Percentiles rank a stretch among this genome's conserved stretches.
phyloP scores from a whole-genome alignment of 2,888 invertebrate species.

The Lamellibrachia columna region DNA sequence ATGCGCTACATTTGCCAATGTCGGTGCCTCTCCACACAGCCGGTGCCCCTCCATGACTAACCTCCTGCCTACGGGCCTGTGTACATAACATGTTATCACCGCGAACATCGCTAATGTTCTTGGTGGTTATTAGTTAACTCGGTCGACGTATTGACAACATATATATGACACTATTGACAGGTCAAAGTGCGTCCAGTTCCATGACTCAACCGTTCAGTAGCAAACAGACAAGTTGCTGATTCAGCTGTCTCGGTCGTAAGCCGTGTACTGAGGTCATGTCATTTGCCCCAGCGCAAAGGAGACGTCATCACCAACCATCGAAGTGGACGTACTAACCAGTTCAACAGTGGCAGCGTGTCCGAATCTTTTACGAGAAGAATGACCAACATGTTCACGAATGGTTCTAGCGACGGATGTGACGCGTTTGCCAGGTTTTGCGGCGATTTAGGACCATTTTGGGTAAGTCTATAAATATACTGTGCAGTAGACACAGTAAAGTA shows the following conservation, averaged over 20 bases:
- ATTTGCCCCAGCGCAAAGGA: neutral
- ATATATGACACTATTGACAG: slow-evolving; percentile 7
- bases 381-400: neutral
- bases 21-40: too few relatives aligned
- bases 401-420: neutral
- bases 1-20: too few relatives aligned
- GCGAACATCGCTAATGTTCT: neutral
- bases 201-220: neutral
- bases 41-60: too few relatives aligned
- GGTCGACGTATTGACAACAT: neutral
- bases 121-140: neutral
- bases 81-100: neutral
- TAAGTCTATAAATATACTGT: slow-evolving; percentile 26
- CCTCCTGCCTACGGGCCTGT: too few relatives aligned
- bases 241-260: neutral
- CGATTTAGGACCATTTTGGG: slow-evolving; percentile 40
- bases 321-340: neutral
- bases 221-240: neutral
- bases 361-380: neutral
- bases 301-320: neutral
- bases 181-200: neutral
- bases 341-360: neutral
- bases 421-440: slow-evolving; percentile 25
- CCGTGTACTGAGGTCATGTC: neutral
- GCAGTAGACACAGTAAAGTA: neutral